Conservation (phyloP, 2,113 vertebrate genomes). For the Dromiciops gliroides region DNA sequence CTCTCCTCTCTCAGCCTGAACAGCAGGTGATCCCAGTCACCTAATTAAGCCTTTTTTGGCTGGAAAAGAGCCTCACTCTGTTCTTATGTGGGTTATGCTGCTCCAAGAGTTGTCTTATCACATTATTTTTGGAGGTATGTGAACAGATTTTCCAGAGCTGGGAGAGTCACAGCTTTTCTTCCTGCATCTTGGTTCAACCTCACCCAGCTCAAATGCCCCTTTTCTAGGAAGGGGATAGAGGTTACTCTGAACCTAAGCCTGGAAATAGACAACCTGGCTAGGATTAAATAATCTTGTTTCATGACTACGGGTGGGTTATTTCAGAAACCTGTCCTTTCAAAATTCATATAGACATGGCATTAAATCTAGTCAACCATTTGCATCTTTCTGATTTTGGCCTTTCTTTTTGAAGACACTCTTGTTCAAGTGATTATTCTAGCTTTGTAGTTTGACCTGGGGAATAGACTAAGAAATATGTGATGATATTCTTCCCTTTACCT, state of each 20-base stretch:
- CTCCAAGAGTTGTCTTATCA: too few relatives aligned
- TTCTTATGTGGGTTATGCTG: too few relatives aligned
- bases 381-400: slow-evolving; percentile 1
- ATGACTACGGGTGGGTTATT: not conserved
- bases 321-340: slow-evolving; percentile 8
- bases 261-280: not conserved
- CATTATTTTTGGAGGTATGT: too few relatives aligned
- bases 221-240: not conserved
- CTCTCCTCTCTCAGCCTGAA: too few relatives aligned
- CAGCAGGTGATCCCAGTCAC: too few relatives aligned
- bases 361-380: not conserved
- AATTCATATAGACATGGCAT: not conserved
- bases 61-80: too few relatives aligned
- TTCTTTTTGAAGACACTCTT: not conserved
- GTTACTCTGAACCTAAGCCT: not conserved
- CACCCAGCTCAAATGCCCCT: too few relatives aligned
- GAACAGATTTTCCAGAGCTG: too few relatives aligned
- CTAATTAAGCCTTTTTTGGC: too few relatives aligned
- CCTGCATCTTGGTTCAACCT: too few relatives aligned
- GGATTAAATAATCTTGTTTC: slow-evolving; percentile 9
- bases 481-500: not conserved
- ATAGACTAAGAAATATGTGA: not conserved
- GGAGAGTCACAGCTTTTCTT: too few relatives aligned
- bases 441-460: not conserved
- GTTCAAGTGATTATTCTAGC: not conserved